Evolutionary conservation across 2,888 invertebrate species (phyloP), one percentile per base, ranked within the genome.

Genomic region (Acleris laterana): DNA sequence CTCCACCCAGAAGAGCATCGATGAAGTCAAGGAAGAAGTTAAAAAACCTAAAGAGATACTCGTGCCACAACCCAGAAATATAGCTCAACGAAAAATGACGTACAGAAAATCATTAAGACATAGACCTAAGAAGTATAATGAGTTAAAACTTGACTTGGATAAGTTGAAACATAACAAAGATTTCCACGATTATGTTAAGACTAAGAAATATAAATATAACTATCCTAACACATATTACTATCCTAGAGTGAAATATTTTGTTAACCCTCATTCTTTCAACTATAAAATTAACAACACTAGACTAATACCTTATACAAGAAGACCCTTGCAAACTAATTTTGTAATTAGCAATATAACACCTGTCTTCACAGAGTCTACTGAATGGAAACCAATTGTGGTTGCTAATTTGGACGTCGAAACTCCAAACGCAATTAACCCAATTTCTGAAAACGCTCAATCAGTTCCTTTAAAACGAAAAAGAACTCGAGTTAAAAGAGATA

Each of bases 161-260:
- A 88, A 83, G 62, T 71, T 93, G 3, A 90, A 90, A 74, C 81
- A 87, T 42, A 92, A 92, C 72, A 93, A 93, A 76, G 93, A 92
- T 74, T 83, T 90, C 62, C 78, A 84, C 50, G 92, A 93, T 70
- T 93, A 92, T 64, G 73, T 90, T 0, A 93, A 89, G 77, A 92
- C 87, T 5, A 93, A 93, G 74, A 93, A 93, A 71, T 93, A 93
- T 79, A 90, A 90, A 73, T 83, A 81, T 67, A 91, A 93, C 66
- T 93, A 92, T 74, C 91, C 90, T 6, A 80, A 83, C 49, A 93
- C 93, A 0, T 88, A 78, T 74, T 93, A 85, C 68, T 92, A 92
- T 74, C 93, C 93, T 9, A 87, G 90, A 75, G 78, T 93, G 0
- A 91, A 90, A 73, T 87, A 89, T 70, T 85, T 83, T 72, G 81